These are phyloP conservation scores for Rhinichthys osculus DNA, from an alignment of 2,797 vertebrate species.

Conservation along the genomic window DNA sequence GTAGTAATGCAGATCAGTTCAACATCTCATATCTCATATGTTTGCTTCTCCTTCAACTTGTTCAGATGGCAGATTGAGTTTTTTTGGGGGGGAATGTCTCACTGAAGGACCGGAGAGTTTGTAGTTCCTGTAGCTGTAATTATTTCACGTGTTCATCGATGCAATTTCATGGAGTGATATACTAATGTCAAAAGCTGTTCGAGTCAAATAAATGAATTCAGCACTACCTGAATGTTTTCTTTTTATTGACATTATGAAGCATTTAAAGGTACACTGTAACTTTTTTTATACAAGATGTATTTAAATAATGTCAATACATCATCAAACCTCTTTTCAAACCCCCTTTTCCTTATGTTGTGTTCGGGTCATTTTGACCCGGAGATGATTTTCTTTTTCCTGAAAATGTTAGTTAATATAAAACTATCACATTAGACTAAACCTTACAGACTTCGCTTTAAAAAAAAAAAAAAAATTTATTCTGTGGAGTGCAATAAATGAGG, in stretches of 20 bases:
- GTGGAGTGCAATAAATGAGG: too few relatives aligned
- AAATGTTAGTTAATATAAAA: too few relatives aligned
- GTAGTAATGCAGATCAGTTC: constrained; percentile 31
- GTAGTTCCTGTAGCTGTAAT: constrained; percentile 89
- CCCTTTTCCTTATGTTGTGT: too few relatives aligned
- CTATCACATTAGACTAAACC: too few relatives aligned
- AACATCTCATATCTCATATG: neutral
- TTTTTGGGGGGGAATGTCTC: neutral
- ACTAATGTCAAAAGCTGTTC: constrained; percentile 78
- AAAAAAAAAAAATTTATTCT: too few relatives aligned
- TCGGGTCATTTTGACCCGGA: too few relatives aligned
- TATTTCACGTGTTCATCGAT: constrained; percentile 88
- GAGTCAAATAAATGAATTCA: constrained; percentile 82
- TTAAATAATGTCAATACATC: too few relatives aligned
- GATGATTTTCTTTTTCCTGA: too few relatives aligned
- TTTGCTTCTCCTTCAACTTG: constrained; percentile 10
- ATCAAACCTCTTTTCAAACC: too few relatives aligned
- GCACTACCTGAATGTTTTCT: constrained; percentile 64
- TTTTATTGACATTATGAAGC: neutral
- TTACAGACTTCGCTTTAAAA: too few relatives aligned
- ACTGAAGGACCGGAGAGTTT: constrained; percentile 67
- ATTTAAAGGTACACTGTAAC: too few relatives aligned
- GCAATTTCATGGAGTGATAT: constrained; percentile 79
- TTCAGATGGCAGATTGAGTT: constrained; percentile 8
- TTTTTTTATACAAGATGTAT: too few relatives aligned